Conservation (phyloP, 2,888 invertebrate species). For the Hemistola chrysoprasaria region DNA sequence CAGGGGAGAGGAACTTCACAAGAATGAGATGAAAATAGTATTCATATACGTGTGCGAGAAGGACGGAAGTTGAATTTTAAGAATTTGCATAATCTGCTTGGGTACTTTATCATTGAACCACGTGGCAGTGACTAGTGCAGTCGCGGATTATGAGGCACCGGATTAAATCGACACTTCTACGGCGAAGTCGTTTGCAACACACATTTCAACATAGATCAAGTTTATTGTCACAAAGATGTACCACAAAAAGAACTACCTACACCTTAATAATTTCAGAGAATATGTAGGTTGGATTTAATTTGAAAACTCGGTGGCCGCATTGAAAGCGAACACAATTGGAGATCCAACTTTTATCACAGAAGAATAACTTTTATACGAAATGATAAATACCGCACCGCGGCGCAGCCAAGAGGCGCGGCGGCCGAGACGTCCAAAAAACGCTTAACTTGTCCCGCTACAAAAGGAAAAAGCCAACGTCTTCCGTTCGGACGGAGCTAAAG, state of each 20-base stretch:
- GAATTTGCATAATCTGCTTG: conserved; percentile 81
- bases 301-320: conserved; percentile 49
- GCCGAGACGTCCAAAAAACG: conserved; percentile 67
- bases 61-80: conserved; percentile 65
- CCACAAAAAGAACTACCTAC: conserved; percentile 7
- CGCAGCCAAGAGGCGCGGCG: conserved; percentile 38
- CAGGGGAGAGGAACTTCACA: conserved; percentile 64
- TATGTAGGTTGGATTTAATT: conserved; percentile 20
- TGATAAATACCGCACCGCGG: conserved; percentile 77
- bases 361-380: conserved; percentile 76
- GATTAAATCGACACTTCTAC: conserved; percentile 66
- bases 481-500: conserved; percentile 79
- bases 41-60: conserved; percentile 42
- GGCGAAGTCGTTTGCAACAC: conserved; percentile 36
- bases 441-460: conserved; percentile 81
- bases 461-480: conserved; percentile 81
- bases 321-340: conserved; percentile 66
- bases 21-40: conserved; percentile 46
- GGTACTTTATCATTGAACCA: conserved; percentile 82
- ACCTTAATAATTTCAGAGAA: conserved; percentile 16
- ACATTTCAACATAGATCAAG: conserved; percentile 6
- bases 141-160: conserved; percentile 69
- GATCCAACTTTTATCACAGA: too few species aligned
- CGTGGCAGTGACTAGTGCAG: conserved; percentile 82
- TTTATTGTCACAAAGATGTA: conserved; percentile 1